A percentile compares a stretch with the other conserved stretches of the same genome.
These are phyloP conservation scores for Microtus oregoni DNA, from an alignment of 2,113 vertebrate genomes.

Conservation along the genomic window DNA sequence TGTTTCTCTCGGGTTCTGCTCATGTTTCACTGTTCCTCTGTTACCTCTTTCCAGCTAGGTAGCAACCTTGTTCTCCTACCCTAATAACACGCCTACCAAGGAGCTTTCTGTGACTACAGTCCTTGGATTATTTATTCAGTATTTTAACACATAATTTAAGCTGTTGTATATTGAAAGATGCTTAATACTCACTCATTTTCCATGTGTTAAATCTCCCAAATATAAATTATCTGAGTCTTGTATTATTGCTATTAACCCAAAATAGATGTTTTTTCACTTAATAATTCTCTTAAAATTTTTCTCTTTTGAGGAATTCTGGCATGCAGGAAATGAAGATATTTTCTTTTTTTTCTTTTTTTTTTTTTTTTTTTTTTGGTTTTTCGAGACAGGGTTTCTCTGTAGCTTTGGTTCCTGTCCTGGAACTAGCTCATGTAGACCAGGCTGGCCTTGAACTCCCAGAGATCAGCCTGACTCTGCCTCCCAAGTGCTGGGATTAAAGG, in stretches of 20 bases:
- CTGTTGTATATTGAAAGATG: background rate
- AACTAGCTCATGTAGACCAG: no score
- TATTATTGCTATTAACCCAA: constrained; percentile 58
- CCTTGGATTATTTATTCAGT: background rate
- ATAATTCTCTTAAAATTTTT: constrained; percentile 21
- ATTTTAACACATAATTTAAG: constrained; percentile 37
- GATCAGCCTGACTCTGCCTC: no score
- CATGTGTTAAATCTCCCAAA: background rate
- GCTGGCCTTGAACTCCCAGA: no score
- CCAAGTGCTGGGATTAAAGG: no score
- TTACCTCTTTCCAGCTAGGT: background rate
- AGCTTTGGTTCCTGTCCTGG: no score
- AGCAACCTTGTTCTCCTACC: background rate
- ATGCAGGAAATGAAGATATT: constrained; percentile 38
- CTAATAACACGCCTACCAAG: background rate
- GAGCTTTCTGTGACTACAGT: constrained; percentile 24
- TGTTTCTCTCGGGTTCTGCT: constrained; percentile 13
- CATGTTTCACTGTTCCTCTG: background rate
- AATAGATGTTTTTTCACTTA: constrained; percentile 40
- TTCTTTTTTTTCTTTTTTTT: no score
- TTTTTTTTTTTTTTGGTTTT: no score
- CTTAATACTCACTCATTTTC: constrained; percentile 35
- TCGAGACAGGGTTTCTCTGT: no score
- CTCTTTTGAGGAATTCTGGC: constrained; percentile 49
- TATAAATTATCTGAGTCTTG: constrained; percentile 49